Conservation (phyloP, 2,888 invertebrate genomes). For the Drosophila mercatorum region DNA sequence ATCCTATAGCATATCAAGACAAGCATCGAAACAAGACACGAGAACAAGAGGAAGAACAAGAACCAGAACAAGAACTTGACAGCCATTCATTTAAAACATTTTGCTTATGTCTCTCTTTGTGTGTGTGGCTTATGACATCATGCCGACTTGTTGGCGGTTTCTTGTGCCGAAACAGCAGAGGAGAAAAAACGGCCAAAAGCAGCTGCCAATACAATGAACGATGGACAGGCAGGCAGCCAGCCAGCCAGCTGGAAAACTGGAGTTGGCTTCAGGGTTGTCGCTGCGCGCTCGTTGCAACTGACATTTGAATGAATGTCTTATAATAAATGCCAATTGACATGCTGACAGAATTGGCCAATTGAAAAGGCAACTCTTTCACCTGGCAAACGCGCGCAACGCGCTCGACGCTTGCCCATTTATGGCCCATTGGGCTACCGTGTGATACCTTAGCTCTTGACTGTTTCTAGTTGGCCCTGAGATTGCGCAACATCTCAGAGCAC, state of each 20-base stretch:
- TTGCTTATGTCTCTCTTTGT: slow-evolving; percentile 30
- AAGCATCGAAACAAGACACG: slow-evolving; percentile 26
- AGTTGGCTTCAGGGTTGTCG: slow-evolving; percentile 30
- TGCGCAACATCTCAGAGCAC: slow-evolving; percentile 34
- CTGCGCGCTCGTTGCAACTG: slow-evolving; percentile 28
- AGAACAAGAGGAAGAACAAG: slow-evolving; percentile 12
- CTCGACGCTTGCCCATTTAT: slow-evolving; percentile 27
- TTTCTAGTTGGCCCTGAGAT: slow-evolving; percentile 31
- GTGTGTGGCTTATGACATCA: slow-evolving; percentile 70
- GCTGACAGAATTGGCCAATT: slow-evolving; percentile 51
- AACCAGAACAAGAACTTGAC: slow-evolving; percentile 31
- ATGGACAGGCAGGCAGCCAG: slow-evolving; percentile 23
- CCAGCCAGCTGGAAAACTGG: slow-evolving; percentile 30
- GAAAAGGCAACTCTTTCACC: slow-evolving; percentile 56
- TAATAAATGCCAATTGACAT: slow-evolving; percentile 71
- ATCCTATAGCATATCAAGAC: slow-evolving; percentile 20
- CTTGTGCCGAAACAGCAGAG: slow-evolving; percentile 15
- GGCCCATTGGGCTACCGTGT: slow-evolving; percentile 16
- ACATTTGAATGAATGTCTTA: slow-evolving; percentile 59
- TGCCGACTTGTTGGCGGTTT: slow-evolving; percentile 58
- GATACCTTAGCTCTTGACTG: not conserved
- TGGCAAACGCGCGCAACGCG: slow-evolving; percentile 20
- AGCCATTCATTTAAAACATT: slow-evolving; percentile 42
- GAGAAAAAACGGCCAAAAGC: slow-evolving; percentile 40
- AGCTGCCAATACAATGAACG: slow-evolving; percentile 60